Base-by-base conservation (phyloP, 2,888 invertebrate genomes). In the Nymphalis urticae region DNA sequence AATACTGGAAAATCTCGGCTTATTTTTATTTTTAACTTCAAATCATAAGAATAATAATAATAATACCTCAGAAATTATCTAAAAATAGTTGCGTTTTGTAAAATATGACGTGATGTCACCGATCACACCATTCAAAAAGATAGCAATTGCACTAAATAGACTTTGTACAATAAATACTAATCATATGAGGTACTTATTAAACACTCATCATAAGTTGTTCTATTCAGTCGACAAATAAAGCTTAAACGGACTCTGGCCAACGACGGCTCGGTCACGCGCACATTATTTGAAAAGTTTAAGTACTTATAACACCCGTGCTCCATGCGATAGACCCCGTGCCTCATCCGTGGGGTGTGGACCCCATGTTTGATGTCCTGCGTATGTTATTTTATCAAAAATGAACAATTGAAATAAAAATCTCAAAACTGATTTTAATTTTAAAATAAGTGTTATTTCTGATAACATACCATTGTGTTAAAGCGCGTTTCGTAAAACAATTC, bases 331-430 rank as follows among this genome's bases (percentile, higher is more conserved):
- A 50, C 50, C 50, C 50, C 50, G 6, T n/a, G 56, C 21, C 53
- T 32, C 32, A 32, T 56, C 13, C 32, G 58, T 48, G 66, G 66
- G 69, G 76, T 78, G 80, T 80, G 27, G 50, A 66, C 71, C 86
- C 86, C 82, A 74, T 77, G 79, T 79, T 76, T 13, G 4, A 53
- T 75, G 71, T 73, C 71, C 77, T 77, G 82, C 86, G 86, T 87
- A 86, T 89, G 88, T 88, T 89, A 86, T 83, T 76, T 80, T 80
- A 81, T 82, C 80, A 81, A 80, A 84, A 85, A 79, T 78, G 77
- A 82, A 87, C 85, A 88, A 85, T 84, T 72, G 74, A 64, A 72
- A 76, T 75, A 73, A 77, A 76, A 76, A 80, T 76, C 62, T 66
- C 69, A 76, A 75, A 77, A 81, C 76, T 75, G 78, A 76, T 84